Evolutionary conservation across 2,888 invertebrate genomes (phyloP).

Genomic region (Calliopum simillimum): DNA sequence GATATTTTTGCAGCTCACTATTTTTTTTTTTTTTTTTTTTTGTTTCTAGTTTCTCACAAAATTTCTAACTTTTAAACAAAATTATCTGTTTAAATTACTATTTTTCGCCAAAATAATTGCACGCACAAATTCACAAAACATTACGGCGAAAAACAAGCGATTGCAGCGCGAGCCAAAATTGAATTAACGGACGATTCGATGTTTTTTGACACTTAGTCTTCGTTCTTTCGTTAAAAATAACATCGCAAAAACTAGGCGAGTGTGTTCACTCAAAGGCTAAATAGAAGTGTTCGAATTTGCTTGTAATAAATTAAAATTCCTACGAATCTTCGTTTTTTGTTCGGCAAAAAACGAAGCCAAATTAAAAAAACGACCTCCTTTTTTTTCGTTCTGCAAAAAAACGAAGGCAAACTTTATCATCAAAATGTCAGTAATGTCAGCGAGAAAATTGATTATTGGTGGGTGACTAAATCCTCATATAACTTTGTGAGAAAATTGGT

Average conservation of each 20-base stretch:
- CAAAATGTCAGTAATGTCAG: too few relatives aligned
- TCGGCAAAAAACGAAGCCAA: too few relatives aligned
- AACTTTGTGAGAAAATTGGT: too few relatives aligned
- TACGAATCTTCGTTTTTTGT: too few relatives aligned
- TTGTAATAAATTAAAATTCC: too few relatives aligned
- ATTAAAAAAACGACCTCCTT: too few relatives aligned
- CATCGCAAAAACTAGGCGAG: slow-evolving; percentile 12
- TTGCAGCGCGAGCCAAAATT: slow-evolving; percentile 44
- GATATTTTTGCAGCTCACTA: background rate
- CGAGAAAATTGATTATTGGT: too few relatives aligned
- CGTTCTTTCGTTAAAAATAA: slow-evolving; percentile 9
- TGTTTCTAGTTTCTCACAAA: background rate
- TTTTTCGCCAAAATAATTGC: background rate
- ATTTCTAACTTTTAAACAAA: too few relatives aligned
- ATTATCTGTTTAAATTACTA: background rate
- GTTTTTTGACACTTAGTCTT: slow-evolving; percentile 33
- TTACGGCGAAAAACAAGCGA: slow-evolving; percentile 42
- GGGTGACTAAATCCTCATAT: too few relatives aligned
- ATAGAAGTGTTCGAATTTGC: background rate
- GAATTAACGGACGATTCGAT: slow-evolving; percentile 46
- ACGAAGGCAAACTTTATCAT: too few relatives aligned
- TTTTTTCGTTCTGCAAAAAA: too few relatives aligned
- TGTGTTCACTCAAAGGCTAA: background rate
- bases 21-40: background rate
- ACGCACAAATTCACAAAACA: slow-evolving; percentile 7